phyloP scores from a whole-genome alignment of 2,888 invertebrate genomes.

The Tigriopus californicus region DNA sequence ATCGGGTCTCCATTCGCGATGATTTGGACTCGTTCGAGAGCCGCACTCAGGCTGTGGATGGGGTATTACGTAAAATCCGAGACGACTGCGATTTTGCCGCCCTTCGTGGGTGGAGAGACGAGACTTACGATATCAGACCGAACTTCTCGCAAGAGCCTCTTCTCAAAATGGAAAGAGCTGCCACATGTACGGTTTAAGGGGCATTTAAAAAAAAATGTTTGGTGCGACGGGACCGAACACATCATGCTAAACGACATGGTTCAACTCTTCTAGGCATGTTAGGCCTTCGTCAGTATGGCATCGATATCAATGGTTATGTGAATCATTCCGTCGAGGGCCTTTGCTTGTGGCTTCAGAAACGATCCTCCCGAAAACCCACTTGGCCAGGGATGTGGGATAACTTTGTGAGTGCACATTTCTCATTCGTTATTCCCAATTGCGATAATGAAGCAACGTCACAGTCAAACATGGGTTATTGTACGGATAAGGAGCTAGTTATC shows the following conservation, averaged over 20 bases:
- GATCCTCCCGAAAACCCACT: conserved; percentile 76
- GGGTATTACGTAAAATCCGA: conserved; percentile 53
- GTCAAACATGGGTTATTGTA: no score
- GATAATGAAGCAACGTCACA: no score
- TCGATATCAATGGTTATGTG: conserved; percentile 83
- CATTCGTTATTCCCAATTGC: no score
- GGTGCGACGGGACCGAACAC: conserved; percentile 10
- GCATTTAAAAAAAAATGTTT: no score
- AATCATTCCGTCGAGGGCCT: conserved; percentile 62
- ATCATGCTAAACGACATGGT: conserved; percentile 5
- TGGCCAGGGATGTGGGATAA: conserved; percentile 93
- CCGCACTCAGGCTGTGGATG: conserved; percentile 47
- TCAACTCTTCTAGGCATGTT: conserved; percentile 41
- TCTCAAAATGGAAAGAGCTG: conserved; percentile 70
- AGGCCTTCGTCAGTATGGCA: conserved; percentile 81
- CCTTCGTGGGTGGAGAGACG: conserved; percentile 78
- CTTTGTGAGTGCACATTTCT: conserved; percentile 40
- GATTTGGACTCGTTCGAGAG: conserved; percentile 67
- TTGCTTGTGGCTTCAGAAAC: conserved; percentile 78
- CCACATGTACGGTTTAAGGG: conserved; percentile 41
- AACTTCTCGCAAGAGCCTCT: conserved; percentile 43
- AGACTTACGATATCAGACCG: conserved; percentile 76
- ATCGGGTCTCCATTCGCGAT: conserved; percentile 65
- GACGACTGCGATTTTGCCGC: conserved; percentile 56
- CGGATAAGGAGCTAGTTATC: no score